Conservation (phyloP, 2,797 vertebrate species). For the Arvicola amphibius region DNA sequence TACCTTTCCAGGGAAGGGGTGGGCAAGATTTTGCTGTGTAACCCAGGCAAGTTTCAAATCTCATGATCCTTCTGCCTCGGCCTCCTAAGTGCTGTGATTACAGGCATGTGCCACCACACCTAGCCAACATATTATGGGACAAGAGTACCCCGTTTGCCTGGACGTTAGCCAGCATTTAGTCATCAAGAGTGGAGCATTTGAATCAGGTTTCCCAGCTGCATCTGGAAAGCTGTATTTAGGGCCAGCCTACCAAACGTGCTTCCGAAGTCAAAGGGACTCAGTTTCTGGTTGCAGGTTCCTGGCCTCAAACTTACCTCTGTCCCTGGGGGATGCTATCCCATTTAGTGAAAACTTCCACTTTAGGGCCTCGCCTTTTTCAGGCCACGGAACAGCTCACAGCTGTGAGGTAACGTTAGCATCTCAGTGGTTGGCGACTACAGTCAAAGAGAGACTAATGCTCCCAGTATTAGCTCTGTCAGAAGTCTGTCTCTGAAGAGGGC, state of each 20-base stretch:
- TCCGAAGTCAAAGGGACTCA: neutral
- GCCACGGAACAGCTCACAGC: neutral
- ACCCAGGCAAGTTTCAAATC: neutral
- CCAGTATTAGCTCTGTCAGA: neutral
- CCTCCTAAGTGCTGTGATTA: no score
- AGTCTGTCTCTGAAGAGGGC: neutral
- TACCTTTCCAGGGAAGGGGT: neutral
- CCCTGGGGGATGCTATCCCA: neutral
- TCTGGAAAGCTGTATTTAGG: neutral
- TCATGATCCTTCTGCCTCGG: neutral
- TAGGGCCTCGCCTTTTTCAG: neutral
- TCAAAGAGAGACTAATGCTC: neutral
- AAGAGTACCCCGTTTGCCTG: neutral
- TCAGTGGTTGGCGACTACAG: neutral
- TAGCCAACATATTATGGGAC: neutral
- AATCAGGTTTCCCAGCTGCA: neutral
- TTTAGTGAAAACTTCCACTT: conserved; percentile 7
- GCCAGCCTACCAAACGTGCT: neutral
- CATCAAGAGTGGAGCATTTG: neutral
- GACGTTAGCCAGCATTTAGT: conserved; percentile 13
- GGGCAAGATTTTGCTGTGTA: neutral
- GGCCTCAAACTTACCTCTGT: neutral
- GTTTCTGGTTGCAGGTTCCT: neutral
- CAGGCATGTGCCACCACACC: neutral
- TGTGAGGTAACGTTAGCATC: neutral